Evolutionary conservation across 2,888 invertebrate genomes (phyloP).

Genomic region (Phalera bucephala): DNA sequence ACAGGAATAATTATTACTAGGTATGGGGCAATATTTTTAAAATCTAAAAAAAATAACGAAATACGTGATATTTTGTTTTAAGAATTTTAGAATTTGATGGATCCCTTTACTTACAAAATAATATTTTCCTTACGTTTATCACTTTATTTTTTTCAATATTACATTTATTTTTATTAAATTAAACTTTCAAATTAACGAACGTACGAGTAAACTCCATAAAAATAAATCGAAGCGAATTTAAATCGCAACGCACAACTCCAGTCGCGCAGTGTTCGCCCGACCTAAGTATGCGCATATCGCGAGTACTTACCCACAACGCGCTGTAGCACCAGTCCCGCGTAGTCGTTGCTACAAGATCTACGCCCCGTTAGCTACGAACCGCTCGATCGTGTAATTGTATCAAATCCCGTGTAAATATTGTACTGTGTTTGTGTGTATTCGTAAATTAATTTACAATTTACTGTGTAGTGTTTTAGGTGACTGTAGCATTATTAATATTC

Average conservation of each 20-base stretch:
- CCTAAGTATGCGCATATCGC: slow-evolving; percentile 52
- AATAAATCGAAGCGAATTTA: not conserved
- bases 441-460: slow-evolving; percentile 12
- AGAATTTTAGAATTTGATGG: too few species aligned
- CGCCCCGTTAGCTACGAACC: slow-evolving; percentile 44
- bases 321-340: slow-evolving; percentile 57
- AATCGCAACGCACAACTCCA: slow-evolving; percentile 2
- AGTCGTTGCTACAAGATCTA: slow-evolving; percentile 49
- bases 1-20: too few species aligned
- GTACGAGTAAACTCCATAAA: not conserved
- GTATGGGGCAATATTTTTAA: too few species aligned
- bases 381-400: slow-evolving; percentile 31
- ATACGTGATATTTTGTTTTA: too few species aligned
- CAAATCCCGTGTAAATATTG: slow-evolving; percentile 14
- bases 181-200: too few species aligned
- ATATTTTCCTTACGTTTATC: too few species aligned
- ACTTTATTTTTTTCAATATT: too few species aligned
- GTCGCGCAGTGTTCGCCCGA: slow-evolving; percentile 31
- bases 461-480: slow-evolving; percentile 39
- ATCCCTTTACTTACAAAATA: too few species aligned
- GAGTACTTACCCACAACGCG: slow-evolving; percentile 18
- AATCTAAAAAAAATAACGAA: not conserved
- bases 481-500: slow-evolving; percentile 14
- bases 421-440: slow-evolving; percentile 25
- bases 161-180: too few species aligned